These are phyloP conservation scores for Pardalotus punctatus DNA, from an alignment of 2,113 vertebrate genomes.

Conservation along the genomic window DNA sequence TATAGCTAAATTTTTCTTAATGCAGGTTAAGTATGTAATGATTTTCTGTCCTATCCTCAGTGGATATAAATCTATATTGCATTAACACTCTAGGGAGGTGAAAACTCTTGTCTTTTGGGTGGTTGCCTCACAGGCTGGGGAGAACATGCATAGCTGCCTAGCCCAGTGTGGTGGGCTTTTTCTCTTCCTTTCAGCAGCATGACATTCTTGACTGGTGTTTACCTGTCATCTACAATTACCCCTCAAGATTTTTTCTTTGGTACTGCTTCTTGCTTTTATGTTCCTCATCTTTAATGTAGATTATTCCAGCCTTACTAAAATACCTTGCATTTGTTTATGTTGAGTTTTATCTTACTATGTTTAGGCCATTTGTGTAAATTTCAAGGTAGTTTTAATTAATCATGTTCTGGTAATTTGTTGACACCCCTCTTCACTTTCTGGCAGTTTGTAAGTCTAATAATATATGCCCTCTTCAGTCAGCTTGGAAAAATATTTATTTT, in stretches of 20 bases:
- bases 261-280: neutral
- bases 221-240: neutral
- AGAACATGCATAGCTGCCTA: rapidly evolving
- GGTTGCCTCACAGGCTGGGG: neutral
- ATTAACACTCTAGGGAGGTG: rapidly evolving
- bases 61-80: neutral
- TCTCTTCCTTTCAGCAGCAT: neutral
- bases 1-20: neutral
- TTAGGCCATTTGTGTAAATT: neutral
- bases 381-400: neutral
- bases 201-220: neutral
- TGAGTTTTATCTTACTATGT: neutral
- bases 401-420: neutral
- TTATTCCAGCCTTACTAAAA: neutral
- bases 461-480: neutral
- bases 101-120: neutral
- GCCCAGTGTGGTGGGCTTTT: neutral
- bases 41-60: neutral
- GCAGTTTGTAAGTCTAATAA: neutral
- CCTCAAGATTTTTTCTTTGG: neutral
- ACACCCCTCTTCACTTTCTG: neutral
- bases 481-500: neutral
- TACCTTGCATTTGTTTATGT: neutral
- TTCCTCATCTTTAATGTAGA: neutral
- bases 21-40: neutral